These are phyloP conservation scores for Hirudinaria manillensis DNA, from an alignment of 2,888 invertebrate genomes.

Conservation along the genomic window DNA sequence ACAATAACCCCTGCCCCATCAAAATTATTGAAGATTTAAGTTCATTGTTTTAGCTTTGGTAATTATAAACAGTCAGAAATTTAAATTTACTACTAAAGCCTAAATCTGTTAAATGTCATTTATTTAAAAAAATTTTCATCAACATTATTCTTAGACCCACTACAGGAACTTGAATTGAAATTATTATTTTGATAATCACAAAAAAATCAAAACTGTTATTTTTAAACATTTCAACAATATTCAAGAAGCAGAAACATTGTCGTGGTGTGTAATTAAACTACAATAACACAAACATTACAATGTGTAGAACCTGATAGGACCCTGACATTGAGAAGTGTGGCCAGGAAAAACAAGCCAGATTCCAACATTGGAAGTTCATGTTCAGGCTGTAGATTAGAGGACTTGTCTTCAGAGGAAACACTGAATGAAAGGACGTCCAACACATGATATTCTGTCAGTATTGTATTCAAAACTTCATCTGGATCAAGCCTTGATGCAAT, in stretches of 20 bases:
- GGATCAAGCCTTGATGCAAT: conserved; percentile 81
- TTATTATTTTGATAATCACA: neutral
- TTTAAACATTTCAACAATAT: too few relatives aligned
- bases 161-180: neutral
- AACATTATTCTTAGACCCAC: too few relatives aligned
- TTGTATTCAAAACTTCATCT: conserved; percentile 73
- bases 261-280: neutral
- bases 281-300: neutral
- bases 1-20: too few relatives aligned
- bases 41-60: too few relatives aligned
- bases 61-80: too few relatives aligned
- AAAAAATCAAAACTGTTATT: too few relatives aligned
- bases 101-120: too few relatives aligned
- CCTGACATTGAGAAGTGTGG: conserved; percentile 77
- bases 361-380: conserved; percentile 85
- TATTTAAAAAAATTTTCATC: too few relatives aligned
- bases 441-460: conserved; percentile 83
- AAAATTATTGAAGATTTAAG: too few relatives aligned
- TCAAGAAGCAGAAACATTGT: too few relatives aligned
- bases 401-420: neutral
- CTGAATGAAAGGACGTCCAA: neutral
- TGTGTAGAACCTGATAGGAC: conserved; percentile 67
- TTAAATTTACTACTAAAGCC: too few relatives aligned
- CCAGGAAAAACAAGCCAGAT: conserved; percentile 81
- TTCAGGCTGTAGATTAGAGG: conserved; percentile 63